Conservation (phyloP, 2,113 vertebrate genomes). For the Protobothrops flavoviridis region DNA sequence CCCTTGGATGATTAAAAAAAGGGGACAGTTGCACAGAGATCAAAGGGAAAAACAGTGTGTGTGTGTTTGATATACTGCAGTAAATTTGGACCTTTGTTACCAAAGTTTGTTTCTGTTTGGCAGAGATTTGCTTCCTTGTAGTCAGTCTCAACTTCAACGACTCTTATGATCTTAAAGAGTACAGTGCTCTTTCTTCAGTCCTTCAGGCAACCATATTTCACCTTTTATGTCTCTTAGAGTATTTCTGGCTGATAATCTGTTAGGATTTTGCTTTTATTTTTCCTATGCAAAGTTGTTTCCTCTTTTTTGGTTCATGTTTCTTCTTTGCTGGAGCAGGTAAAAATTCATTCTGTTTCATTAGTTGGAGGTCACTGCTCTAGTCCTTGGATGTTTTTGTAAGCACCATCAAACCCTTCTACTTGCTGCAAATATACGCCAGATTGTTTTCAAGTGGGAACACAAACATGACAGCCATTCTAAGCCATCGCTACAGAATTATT, state of each 20-base stretch:
- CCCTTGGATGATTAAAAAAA: neutral
- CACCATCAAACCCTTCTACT: no score
- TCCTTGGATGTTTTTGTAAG: no score
- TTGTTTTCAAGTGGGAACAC: no score
- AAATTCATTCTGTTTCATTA: no score
- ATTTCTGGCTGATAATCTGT: neutral
- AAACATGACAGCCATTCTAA: no score
- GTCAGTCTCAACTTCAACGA: neutral
- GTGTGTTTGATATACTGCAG: no score
- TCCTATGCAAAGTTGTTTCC: neutral
- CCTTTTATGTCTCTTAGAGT: neutral
- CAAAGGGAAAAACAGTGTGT: neutral
- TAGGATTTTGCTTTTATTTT: neutral
- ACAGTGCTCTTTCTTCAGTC: neutral
- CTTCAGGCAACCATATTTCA: neutral
- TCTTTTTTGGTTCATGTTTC: neutral
- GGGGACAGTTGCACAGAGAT: neutral
- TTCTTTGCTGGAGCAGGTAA: no score
- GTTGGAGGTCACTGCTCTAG: no score
- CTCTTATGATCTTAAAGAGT: neutral
- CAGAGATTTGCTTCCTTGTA: neutral
- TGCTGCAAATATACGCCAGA: no score
- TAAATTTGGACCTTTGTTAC: no score
- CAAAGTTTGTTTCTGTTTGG: neutral
- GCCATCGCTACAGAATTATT: no score